A percentile compares a stretch with the other conserved stretches of the same genome.
Conservation (phyloP, 2,797 vertebrate genomes). For the Lepilemur ruficaudatus region DNA sequence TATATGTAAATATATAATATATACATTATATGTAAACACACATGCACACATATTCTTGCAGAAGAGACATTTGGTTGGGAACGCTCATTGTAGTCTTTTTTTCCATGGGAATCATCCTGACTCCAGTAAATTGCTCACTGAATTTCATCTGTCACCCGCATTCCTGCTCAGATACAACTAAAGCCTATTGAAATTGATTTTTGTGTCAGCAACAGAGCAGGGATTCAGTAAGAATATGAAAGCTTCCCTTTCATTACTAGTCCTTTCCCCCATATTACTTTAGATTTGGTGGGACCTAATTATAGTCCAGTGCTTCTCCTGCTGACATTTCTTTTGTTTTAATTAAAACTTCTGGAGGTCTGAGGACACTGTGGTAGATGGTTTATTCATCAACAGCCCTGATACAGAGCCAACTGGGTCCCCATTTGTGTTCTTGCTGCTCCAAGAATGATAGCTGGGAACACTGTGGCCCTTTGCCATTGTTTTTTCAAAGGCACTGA, state of each 20-base stretch:
- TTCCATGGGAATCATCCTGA: slow-evolving; percentile 37
- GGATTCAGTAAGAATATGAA: slow-evolving; percentile 60
- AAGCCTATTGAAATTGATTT: slow-evolving; percentile 74
- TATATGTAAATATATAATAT: too few relatives aligned
- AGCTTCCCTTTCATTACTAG: slow-evolving; percentile 61
- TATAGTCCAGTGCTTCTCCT: slow-evolving; percentile 31
- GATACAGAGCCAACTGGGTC: neutral
- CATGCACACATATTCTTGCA: neutral
- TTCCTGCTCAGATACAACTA: slow-evolving; percentile 65
- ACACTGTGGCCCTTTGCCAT: neutral
- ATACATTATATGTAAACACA: neutral
- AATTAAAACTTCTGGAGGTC: slow-evolving; percentile 59
- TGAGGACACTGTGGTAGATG: slow-evolving; percentile 48
- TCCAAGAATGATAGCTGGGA: neutral
- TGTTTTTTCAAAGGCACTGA: neutral
- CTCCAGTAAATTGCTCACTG: slow-evolving; percentile 50
- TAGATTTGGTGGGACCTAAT: slow-evolving; percentile 68
- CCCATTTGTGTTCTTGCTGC: neutral
- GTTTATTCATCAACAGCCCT: slow-evolving; percentile 42
- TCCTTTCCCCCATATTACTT: slow-evolving; percentile 19
- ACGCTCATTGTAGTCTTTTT: neutral
- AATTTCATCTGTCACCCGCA: slow-evolving; percentile 58
- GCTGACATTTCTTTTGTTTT: slow-evolving; percentile 74
- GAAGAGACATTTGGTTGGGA: neutral
- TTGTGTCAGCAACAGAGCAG: slow-evolving; percentile 59